phyloP scores from a whole-genome alignment of 1,140 invertebrate species.

The Manduca sexta region DNA sequence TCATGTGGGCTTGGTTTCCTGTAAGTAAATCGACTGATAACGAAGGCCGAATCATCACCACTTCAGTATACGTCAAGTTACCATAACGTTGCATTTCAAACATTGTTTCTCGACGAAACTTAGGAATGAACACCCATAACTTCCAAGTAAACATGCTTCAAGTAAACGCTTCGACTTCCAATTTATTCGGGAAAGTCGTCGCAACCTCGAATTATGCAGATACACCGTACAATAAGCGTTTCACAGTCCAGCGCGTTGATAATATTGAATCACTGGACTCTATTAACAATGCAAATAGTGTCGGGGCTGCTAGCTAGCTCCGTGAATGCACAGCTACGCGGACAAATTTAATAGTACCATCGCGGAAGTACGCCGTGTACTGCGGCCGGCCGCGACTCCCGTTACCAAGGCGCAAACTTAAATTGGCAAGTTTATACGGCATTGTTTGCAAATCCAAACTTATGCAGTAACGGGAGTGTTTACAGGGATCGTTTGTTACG shows the following conservation, averaged over 20 bases:
- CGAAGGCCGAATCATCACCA: too few relatives aligned
- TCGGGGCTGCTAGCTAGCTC: slow-evolving; percentile 36
- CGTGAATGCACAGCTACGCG: slow-evolving; percentile 43
- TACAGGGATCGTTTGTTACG: slow-evolving; percentile 53
- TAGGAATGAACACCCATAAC: too few relatives aligned
- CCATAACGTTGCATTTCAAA: too few relatives aligned
- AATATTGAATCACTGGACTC: slow-evolving; percentile 54
- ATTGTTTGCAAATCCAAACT: slow-evolving; percentile 56
- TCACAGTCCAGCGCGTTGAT: slow-evolving; percentile 29
- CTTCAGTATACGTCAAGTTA: too few relatives aligned
- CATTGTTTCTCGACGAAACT: too few relatives aligned
- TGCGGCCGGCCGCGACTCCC: neutral
- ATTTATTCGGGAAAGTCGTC: too few relatives aligned
- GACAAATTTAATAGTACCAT: slow-evolving; percentile 15
- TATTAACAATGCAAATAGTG: slow-evolving; percentile 59
- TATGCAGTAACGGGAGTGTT: slow-evolving; percentile 50
- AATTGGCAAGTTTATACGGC: slow-evolving; percentile 31
- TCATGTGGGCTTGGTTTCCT: too few relatives aligned
- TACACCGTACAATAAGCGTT: slow-evolving; percentile 7
- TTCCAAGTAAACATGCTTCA: too few relatives aligned
- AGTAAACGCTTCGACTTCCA: too few relatives aligned
- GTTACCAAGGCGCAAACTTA: slow-evolving; percentile 11
- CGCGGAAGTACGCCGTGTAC: neutral
- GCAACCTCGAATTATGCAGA: too few relatives aligned
- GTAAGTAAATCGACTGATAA: too few relatives aligned